Percentiles rank a stretch among this genome's conserved stretches.
Conservation (phyloP, 2,113 vertebrate species). For the Neolamprologus modestus region DNA sequence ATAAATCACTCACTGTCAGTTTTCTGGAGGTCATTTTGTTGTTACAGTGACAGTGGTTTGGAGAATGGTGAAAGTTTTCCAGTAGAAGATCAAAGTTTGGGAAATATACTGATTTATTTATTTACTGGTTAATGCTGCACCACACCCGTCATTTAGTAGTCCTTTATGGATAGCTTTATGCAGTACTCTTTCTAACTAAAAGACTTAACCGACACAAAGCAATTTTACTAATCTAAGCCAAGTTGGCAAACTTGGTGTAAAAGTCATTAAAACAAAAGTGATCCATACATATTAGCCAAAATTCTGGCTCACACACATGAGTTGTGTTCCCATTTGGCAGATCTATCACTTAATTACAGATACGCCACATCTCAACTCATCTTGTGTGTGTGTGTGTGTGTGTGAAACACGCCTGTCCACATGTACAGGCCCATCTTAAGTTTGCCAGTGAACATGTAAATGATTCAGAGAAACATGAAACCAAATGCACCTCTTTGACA, state of each 20-base stretch:
- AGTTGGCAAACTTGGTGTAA: neutral
- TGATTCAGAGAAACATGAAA: neutral
- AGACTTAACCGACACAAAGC: neutral
- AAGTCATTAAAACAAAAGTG: neutral
- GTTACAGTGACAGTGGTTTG: too few relatives aligned
- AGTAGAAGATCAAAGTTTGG: neutral
- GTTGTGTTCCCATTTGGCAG: rapidly evolving
- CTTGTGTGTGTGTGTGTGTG: neutral
- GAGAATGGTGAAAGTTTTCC: neutral
- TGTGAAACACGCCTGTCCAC: rapidly evolving
- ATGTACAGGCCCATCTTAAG: neutral
- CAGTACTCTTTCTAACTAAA: neutral
- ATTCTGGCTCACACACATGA: neutral
- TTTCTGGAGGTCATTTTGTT: neutral
- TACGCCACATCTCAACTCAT: neutral
- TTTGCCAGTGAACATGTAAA: neutral
- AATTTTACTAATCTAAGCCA: neutral
- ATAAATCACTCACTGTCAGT: neutral
- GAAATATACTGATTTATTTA: neutral
- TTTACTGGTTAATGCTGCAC: neutral
- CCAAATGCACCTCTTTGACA: neutral
- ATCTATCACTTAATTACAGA: neutral
- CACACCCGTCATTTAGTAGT: neutral
- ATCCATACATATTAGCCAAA: neutral
- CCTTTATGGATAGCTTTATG: neutral